Evolutionary conservation across 2,113 vertebrate genomes (phyloP), one percentile per base, ranked within the genome.

Genomic region (Rhineura floridana): DNA sequence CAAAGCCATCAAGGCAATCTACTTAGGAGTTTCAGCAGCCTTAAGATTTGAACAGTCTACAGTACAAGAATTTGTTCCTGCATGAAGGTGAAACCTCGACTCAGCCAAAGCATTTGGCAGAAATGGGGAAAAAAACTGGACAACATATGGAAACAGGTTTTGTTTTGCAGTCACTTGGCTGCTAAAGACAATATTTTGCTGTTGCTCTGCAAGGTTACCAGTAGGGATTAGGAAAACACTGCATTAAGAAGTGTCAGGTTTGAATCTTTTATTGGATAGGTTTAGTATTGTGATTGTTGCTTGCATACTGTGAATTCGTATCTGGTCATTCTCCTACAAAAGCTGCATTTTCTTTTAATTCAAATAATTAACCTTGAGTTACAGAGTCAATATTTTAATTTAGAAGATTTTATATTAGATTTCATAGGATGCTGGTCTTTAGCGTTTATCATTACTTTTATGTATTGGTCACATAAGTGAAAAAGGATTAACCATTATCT

Each of bases 401-500:
- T 11, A 85, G 78, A 91, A 79, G 28, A 75, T 0, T 0, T 42
- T 80, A 69, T 82, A 48, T 52, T 48, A 79, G 87, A n/a, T 75
- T 63, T 69, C n/a, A 88, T 83, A 90, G 62, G 2, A 33, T 87
- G 88, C 46, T 30, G 81, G 89, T 83, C 86, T 67, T 81, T 76
- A 33, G 55, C 65, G 84, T 8, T 73, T 90, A 67, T 78, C 84
- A 89, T 1, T 0, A 91, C 79, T 91, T 91, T 90, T 90, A 48
- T 84, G 67, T 0, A 15, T 75, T 94, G 91, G 93, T 91, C 76
- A 85, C 81, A 77, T 85, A 80, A 93, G 75, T 75, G 52, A 81
- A n/a, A 44, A 87, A 3, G 3, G 81, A 93, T 91, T 93, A 93
- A 94, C 84, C 85, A 91, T 81, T 89, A 85, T 0, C 0, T 84